Evolutionary conservation across 2,797 vertebrate species (phyloP).

Genomic region (Anguilla marmorata): DNA sequence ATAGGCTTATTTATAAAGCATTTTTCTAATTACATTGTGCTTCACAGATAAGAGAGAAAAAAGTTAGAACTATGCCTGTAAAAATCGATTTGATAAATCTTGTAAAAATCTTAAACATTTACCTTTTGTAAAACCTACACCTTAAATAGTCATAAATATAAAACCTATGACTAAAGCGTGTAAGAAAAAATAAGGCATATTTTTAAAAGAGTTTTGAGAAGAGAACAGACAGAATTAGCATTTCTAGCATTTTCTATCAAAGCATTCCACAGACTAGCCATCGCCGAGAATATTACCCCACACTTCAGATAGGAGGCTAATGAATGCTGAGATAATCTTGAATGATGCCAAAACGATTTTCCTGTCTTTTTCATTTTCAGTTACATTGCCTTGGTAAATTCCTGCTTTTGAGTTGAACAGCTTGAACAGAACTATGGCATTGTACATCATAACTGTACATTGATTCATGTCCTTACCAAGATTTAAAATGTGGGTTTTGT

Average conservation of each 20-base stretch:
- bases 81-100: not conserved
- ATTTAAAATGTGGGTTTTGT: no score
- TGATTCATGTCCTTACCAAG: no score
- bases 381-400: not conserved
- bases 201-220: no score
- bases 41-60: not conserved
- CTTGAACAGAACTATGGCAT: not conserved
- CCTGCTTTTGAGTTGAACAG: not conserved
- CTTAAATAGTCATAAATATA: no score
- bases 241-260: not conserved
- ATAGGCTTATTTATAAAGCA: not conserved
- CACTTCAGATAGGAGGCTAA: not conserved
- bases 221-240: not conserved
- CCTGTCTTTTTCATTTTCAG: not conserved
- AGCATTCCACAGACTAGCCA: not conserved
- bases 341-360: not conserved
- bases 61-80: not conserved
- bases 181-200: no score
- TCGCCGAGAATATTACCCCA: not conserved
- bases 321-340: not conserved
- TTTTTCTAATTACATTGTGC: not conserved
- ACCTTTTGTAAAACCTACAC: no score
- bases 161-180: no score
- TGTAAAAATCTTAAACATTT: not conserved
- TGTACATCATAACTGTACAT: not conserved